Percentiles rank a stretch among this genome's conserved stretches.
These are phyloP conservation scores for Caenorhabditis sp. DNA, from an alignment of 2,888 invertebrate genomes.

Conservation along the genomic window DNA sequence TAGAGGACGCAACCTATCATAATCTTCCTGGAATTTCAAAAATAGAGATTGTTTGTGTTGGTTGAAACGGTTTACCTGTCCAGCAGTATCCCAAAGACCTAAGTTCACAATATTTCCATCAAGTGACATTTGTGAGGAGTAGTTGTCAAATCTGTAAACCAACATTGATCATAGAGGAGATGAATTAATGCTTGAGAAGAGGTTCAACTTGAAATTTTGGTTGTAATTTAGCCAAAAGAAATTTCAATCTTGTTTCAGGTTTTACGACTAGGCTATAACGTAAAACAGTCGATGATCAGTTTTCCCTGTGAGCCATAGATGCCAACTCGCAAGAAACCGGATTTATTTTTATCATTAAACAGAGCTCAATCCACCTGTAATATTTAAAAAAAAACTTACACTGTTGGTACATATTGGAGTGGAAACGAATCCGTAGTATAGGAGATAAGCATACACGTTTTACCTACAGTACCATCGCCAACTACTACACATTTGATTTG, in stretches of 20 bases:
- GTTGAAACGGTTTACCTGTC: slow-evolving; percentile 76
- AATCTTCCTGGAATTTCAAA: slow-evolving; percentile 74
- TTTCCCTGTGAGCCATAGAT: too few relatives aligned
- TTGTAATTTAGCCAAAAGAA: too few relatives aligned
- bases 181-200: too few relatives aligned
- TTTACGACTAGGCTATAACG: too few relatives aligned
- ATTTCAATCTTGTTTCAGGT: too few relatives aligned
- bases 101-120: slow-evolving; percentile 95
- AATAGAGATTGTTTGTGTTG: not conserved
- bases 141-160: slow-evolving; percentile 88
- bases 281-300: too few relatives aligned
- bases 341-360: too few relatives aligned
- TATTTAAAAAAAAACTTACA: slow-evolving; percentile 72
- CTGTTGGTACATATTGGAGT: slow-evolving; percentile 77
- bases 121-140: slow-evolving; percentile 97
- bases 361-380: not conserved
- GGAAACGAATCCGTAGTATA: slow-evolving; percentile 77
- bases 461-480: slow-evolving; percentile 77
- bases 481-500: slow-evolving; percentile 77
- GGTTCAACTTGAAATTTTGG: slow-evolving; percentile 5
- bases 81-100: slow-evolving; percentile 97
- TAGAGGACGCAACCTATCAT: slow-evolving; percentile 91
- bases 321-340: too few relatives aligned
- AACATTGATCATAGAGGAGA: not conserved
- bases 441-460: slow-evolving; percentile 77